phyloP scores from a whole-genome alignment of 2,113 vertebrate species.

The Prunella fulvescens region DNA sequence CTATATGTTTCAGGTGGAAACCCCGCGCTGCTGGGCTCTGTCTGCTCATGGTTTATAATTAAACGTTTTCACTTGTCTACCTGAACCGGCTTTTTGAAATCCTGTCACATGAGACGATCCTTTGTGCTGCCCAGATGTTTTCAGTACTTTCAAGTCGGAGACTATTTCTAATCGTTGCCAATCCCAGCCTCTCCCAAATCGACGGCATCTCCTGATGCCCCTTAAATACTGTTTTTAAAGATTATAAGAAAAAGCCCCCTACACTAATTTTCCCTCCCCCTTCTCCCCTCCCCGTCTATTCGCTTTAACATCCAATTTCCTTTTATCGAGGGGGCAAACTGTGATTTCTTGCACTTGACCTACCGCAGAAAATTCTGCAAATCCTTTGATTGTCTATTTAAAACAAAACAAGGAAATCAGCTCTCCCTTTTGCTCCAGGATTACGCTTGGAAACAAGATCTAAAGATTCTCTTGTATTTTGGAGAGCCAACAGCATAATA shows the following conservation, averaged over 20 bases:
- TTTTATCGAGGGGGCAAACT: constrained; percentile 48
- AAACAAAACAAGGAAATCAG: constrained; percentile 78
- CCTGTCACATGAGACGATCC: neutral
- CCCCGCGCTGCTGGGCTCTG: neutral
- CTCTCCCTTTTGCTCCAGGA: constrained; percentile 69
- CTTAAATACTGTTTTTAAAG: neutral
- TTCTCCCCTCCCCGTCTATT: neutral
- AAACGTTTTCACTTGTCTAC: constrained; percentile 20
- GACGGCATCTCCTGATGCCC: neutral
- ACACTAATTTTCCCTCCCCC: neutral
- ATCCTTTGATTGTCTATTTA: constrained; percentile 78
- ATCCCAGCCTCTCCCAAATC: neutral
- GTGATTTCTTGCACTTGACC: constrained; percentile 82
- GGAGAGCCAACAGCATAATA: constrained; percentile 71
- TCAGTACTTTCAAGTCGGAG: neutral
- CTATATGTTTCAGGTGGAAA: neutral
- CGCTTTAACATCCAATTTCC: constrained; percentile 39
- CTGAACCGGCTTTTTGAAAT: neutral
- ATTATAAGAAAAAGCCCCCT: neutral
- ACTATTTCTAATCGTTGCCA: neutral
- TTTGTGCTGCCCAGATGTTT: neutral
- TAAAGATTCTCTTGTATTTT: constrained; percentile 76
- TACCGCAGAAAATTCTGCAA: constrained; percentile 79
- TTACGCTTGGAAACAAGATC: constrained; percentile 78
- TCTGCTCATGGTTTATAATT: constrained; percentile 61